Conservation (phyloP, 2,888 invertebrate genomes). For the Leptopilina drosophilae region DNA sequence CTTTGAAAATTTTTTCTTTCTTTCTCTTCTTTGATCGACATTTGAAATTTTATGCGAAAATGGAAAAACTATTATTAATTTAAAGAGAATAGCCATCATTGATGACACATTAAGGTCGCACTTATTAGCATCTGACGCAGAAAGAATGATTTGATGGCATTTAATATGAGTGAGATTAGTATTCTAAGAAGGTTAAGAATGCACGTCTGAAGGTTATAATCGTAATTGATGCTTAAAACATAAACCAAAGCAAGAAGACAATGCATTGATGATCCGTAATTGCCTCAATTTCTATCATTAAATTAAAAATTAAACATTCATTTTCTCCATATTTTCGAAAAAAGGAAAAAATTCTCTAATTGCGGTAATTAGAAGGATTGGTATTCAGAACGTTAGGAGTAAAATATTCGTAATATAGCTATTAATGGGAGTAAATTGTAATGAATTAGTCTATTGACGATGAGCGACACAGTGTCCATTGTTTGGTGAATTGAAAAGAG, state of each 20-base stretch:
- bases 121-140: conserved; percentile 25
- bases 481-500: conserved; percentile 16
- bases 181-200: conserved; percentile 34
- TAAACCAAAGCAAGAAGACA: conserved; percentile 16
- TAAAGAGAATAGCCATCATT: not conserved
- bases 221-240: conserved; percentile 19
- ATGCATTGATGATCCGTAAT: conserved; percentile 25
- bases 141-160: conserved; percentile 32
- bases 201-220: conserved; percentile 35
- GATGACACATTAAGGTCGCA: conserved; percentile 8
- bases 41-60: not conserved
- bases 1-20: no score
- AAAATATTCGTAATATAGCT: not conserved
- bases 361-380: no score
- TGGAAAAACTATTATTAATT: not conserved
- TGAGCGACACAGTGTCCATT: conserved; percentile 28
- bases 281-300: not conserved
- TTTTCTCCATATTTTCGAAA: not conserved
- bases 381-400: not conserved
- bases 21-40: not conserved
- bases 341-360: not conserved
- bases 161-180: conserved; percentile 31
- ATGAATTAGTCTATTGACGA: conserved; percentile 23
- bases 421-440: conserved; percentile 1
- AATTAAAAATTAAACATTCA: no score